Evolutionary conservation across 2,797 vertebrate species (phyloP), one percentile per base, ranked within the genome.

Genomic region (Geotrypetes seraphini): DNA sequence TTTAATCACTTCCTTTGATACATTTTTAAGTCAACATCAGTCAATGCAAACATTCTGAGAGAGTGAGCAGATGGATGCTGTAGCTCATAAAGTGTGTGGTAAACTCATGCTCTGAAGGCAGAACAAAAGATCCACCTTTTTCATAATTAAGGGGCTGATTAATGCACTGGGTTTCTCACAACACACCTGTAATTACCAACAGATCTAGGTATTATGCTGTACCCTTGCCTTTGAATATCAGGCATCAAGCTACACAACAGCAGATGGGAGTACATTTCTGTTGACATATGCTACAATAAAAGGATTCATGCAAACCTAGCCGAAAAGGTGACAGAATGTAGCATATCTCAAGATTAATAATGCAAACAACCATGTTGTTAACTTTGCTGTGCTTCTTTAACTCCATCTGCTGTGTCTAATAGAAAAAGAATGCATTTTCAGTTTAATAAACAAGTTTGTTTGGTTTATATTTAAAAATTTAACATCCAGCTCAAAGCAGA

Each of bases 181-280:
- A 57, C 76, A 61, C 86, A 91, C 85, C 87, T 89, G 87, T 80
- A 84, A 88, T 84, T 82, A 81, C 75, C 42, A 44, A 64, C 55
- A 49, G 74, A 73, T 69, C 77, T 68, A 75, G 71, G 74, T 78
- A 85, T 72, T 54, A 77, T 26, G 29, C 47, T 24, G 45, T 31
- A 56, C 50, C 33, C 52, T 47, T 42, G 58, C 39, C 49, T 71
- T 60, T 13, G 55, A 71, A 58, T 63, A 63, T 60, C 64, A 67
- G 26, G 64, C 78, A 62, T 25, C 63, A 49, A 47, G 37, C 63
- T 42, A 34, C 10, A 51, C 37, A 17, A 72, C 57, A 63, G 80
- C 88, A 91, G 89, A 89, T 91, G 87, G 85, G 70, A 63, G 59
- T 43, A 69, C 62, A 47, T 75, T 64, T 68, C 70, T 73, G 69